These are phyloP conservation scores for Gymnodraco acuticeps DNA, from an alignment of 2,797 vertebrate species.

Conservation along the genomic window DNA sequence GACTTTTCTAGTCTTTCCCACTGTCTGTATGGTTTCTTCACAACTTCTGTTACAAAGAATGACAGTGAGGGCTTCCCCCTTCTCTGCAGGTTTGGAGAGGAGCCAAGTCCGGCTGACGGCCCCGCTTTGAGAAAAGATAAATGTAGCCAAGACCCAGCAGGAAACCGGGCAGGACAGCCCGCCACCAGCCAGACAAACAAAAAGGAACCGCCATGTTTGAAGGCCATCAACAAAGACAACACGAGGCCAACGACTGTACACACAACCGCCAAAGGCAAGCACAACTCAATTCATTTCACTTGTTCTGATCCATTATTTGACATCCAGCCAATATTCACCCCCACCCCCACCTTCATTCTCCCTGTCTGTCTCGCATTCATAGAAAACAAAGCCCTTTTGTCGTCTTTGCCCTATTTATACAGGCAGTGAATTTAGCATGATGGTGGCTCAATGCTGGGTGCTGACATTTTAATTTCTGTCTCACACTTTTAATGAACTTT, in stretches of 20 bases:
- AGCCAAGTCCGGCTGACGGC: conserved; percentile 54
- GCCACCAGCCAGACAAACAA: conserved; percentile 56
- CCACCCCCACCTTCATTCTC: not conserved
- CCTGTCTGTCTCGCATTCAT: conserved; percentile 59
- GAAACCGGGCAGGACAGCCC: conserved; percentile 60
- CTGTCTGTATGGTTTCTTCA: not conserved
- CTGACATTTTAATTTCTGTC: conserved; percentile 71
- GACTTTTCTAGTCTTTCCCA: not conserved
- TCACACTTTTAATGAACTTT: conserved; percentile 68
- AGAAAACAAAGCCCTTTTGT: conserved; percentile 74
- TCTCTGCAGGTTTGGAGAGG: conserved; percentile 70
- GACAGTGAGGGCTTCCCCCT: conserved; percentile 30
- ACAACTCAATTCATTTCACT: conserved; percentile 39
- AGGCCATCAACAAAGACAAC: conserved; percentile 64
- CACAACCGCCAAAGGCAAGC: conserved; percentile 76
- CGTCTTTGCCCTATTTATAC: conserved; percentile 62
- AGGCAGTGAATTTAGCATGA: conserved; percentile 43
- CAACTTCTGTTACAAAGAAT: conserved; percentile 36
- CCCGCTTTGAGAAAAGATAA: conserved; percentile 65
- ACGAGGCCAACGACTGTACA: conserved; percentile 60
- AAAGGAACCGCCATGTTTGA: conserved; percentile 64
- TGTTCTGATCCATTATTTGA: conserved; percentile 67
- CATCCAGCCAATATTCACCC: conserved; percentile 45
- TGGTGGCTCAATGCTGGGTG: conserved; percentile 24
- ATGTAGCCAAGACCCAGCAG: conserved; percentile 40